Conservation (phyloP, 1,140 invertebrate species). For the Hyles euphorbiae region DNA sequence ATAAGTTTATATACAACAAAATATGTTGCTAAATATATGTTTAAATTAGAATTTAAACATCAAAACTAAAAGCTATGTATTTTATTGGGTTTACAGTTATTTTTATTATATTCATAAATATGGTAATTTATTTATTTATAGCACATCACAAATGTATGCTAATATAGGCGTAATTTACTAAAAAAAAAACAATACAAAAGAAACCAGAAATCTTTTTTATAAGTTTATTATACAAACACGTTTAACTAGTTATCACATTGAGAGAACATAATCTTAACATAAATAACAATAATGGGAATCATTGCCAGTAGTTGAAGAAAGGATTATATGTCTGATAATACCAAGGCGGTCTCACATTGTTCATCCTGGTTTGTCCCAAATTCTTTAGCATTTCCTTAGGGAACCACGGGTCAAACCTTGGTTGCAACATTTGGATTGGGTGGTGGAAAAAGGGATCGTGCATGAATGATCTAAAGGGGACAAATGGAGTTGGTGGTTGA, state of each 20-base stretch:
- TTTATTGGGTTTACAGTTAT: too few relatives aligned
- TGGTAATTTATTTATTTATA: too few relatives aligned
- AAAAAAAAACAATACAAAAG: background rate
- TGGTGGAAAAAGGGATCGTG: background rate
- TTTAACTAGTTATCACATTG: too few relatives aligned
- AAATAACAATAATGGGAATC: slow-evolving; percentile 6
- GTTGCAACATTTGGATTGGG: slow-evolving; percentile 1
- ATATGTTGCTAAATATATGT: too few relatives aligned
- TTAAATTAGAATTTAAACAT: too few relatives aligned
- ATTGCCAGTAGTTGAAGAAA: slow-evolving; percentile 39
- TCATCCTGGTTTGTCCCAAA: background rate
- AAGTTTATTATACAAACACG: slow-evolving; percentile 8
- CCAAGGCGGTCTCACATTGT: slow-evolving; percentile 23
- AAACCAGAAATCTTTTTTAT: slow-evolving; percentile 6
- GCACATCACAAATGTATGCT: too few relatives aligned
- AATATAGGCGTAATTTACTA: too few relatives aligned
- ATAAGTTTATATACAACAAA: too few relatives aligned
- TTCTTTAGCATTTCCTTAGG: slow-evolving; percentile 19
- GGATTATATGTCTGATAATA: slow-evolving; percentile 36
- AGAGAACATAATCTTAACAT: too few relatives aligned
- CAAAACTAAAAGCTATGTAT: too few relatives aligned
- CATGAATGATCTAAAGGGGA: slow-evolving; percentile 7
- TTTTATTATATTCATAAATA: too few relatives aligned
- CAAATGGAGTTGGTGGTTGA: slow-evolving; percentile 1
- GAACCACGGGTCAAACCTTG: slow-evolving; percentile 20